phyloP scores from a whole-genome alignment of 1,140 invertebrate genomes.

The Zaprionus taronus region DNA sequence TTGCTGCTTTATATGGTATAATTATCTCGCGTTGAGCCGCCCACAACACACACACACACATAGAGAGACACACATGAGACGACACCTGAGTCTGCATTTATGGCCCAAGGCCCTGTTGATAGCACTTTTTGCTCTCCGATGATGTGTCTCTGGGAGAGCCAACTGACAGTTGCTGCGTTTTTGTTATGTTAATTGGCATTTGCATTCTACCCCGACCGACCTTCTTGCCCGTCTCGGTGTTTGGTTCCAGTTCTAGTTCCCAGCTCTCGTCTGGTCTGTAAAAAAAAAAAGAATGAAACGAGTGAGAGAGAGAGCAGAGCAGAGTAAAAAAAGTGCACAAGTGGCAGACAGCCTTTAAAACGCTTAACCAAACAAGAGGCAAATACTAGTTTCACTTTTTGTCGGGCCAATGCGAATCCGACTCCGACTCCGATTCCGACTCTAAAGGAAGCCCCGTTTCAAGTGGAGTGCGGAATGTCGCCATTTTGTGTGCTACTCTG shows the following conservation, averaged over 20 bases:
- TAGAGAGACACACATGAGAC: constrained; percentile 43
- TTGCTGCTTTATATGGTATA: constrained; percentile 26
- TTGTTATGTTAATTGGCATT: constrained; percentile 82
- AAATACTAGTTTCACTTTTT: constrained; percentile 77
- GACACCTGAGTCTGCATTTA: constrained; percentile 80
- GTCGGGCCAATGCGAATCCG: constrained; percentile 46
- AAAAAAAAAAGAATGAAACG: constrained; percentile 7
- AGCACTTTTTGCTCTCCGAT: constrained; percentile 18
- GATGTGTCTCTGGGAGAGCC: constrained; percentile 1
- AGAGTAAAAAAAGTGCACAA: constrained; percentile 19
- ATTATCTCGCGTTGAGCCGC: constrained; percentile 54
- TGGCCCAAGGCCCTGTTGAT: constrained; percentile 43
- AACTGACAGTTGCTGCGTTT: constrained; percentile 38
- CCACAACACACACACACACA: constrained; percentile 36
- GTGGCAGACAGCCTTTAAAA: constrained; percentile 71
- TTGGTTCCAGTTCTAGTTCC: constrained; percentile 22
- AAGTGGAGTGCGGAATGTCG: constrained; percentile 72
- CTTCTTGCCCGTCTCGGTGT: constrained; percentile 5
- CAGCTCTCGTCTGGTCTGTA: constrained; percentile 20
- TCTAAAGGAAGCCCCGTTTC: constrained; percentile 50
- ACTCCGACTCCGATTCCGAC: constrained; percentile 22
- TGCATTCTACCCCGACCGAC: constrained; percentile 38
- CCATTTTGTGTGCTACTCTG: constrained; percentile 66
- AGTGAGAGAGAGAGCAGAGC: constrained; percentile 1
- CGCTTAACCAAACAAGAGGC: constrained; percentile 75